Percentiles rank a stretch among this genome's conserved stretches.
These are phyloP conservation scores for Toxonevra muliebris DNA, from an alignment of 2,888 invertebrate genomes.

Conservation along the genomic window DNA sequence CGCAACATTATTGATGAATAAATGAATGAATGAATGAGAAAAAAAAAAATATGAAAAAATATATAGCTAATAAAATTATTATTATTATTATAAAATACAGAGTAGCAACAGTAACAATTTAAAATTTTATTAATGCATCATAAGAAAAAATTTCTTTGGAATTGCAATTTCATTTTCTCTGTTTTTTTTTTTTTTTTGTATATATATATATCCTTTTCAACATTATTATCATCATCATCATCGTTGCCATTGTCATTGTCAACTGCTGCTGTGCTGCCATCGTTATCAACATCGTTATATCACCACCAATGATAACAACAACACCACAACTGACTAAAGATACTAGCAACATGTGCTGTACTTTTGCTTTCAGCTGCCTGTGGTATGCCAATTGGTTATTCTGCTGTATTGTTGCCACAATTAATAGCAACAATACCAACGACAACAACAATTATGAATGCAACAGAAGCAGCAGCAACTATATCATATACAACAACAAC, in stretches of 20 bases:
- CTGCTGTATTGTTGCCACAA: constrained; percentile 80
- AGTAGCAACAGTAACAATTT: background rate
- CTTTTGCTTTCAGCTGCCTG: constrained; percentile 76
- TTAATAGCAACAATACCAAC: constrained; percentile 65
- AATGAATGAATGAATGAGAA: background rate
- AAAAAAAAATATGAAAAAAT: background rate
- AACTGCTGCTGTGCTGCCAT: too few species aligned
- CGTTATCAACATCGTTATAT: too few species aligned
- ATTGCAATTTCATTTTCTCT: too few species aligned
- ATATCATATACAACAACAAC: constrained; percentile 58
- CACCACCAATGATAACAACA: background rate
- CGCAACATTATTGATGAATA: background rate
- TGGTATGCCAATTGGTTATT: constrained; percentile 81
- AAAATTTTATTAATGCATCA: background rate
- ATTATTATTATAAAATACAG: background rate
- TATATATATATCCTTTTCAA: too few species aligned
- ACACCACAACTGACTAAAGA: constrained; percentile 66
- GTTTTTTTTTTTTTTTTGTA: too few species aligned
- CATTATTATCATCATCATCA: too few species aligned
- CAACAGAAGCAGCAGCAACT: too few species aligned
- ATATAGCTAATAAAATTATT: too few species aligned
- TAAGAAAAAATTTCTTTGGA: background rate
- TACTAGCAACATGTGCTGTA: constrained; percentile 76
- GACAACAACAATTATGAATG: constrained; percentile 24
- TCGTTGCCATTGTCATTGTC: too few species aligned